phyloP scores from a whole-genome alignment of 92 coral and sea anemone species.

The Heliopora coerulea region DNA sequence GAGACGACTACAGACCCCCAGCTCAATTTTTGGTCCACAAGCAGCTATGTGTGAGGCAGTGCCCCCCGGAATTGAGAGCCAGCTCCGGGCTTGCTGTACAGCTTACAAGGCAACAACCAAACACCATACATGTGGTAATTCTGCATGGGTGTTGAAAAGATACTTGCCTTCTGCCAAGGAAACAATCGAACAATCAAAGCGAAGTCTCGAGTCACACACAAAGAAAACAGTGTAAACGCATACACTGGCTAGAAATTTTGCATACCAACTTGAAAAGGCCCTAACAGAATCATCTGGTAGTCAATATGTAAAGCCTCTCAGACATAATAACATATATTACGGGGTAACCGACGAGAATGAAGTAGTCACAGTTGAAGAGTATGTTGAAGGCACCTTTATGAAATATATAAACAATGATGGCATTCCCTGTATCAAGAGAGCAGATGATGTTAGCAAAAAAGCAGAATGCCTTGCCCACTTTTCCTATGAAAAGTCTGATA shows the following conservation, averaged over 20 bases:
- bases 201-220: slow-evolving; percentile 10
- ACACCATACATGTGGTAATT: not conserved
- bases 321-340: not conserved
- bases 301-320: not conserved
- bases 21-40: too few species aligned
- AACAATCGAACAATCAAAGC: not conserved
- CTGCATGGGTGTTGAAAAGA: not conserved
- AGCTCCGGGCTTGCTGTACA: too few species aligned
- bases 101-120: slow-evolving; percentile 9
- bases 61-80: too few species aligned
- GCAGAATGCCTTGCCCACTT: slow-evolving; percentile 3
- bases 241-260: slow-evolving; percentile 4
- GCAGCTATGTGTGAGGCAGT: too few species aligned
- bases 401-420: slow-evolving; percentile 27
- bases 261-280: slow-evolving; percentile 1
- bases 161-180: not conserved
- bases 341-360: slow-evolving; percentile 2
- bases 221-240: slow-evolving; percentile 16
- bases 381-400: not conserved
- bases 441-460: slow-evolving; percentile 1
- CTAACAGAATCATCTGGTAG: not conserved
- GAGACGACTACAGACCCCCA: too few species aligned
- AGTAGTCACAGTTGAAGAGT: slow-evolving; percentile 10
- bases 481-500: slow-evolving; percentile 9
- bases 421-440: not conserved